These are phyloP conservation scores for Drosophila suboccidentalis DNA, from an alignment of 2,888 invertebrate genomes.

Conservation along the genomic window DNA sequence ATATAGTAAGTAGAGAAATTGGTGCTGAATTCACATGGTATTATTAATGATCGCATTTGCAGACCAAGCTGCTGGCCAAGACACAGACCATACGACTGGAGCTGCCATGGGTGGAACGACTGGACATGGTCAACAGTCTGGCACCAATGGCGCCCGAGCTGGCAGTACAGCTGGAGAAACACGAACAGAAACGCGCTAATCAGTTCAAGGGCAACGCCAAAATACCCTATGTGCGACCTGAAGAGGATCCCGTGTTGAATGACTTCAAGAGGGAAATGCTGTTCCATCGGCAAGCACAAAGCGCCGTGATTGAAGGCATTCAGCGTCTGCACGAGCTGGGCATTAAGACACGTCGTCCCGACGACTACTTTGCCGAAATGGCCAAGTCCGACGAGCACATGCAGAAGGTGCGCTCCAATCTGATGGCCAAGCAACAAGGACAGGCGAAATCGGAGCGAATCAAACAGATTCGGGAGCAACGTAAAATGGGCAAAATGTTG, in stretches of 20 bases:
- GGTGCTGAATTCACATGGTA: fast-evolving
- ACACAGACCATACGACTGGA: conserved; percentile 90
- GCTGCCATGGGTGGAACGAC: conserved; percentile 93
- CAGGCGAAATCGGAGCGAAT: conserved; percentile 96
- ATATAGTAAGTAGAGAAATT: conserved; percentile 88
- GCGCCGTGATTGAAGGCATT: conserved; percentile 93
- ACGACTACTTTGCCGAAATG: conserved; percentile 99
- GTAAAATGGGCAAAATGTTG: conserved; percentile 96
- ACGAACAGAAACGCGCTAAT: conserved; percentile 90
- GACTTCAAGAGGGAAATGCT: conserved; percentile 96
- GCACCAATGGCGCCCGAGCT: conserved; percentile 95
- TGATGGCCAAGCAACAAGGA: conserved; percentile 93
- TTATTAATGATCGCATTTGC: conserved; percentile 18
- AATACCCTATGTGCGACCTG: conserved; percentile 88
- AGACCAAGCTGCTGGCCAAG: conserved; percentile 88
- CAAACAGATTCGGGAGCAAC: conserved; percentile 94
- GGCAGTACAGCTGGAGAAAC: conserved; percentile 91
- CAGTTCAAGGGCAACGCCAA: conserved; percentile 90
- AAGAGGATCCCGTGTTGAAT: conserved; percentile 93
- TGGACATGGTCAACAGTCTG: conserved; percentile 92
- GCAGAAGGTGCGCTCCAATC: conserved; percentile 95
- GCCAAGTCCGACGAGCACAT: conserved; percentile 98
- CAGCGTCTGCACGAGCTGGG: conserved; percentile 91
- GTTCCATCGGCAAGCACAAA: conserved; percentile 95
- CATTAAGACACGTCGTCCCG: conserved; percentile 93